Evolutionary conservation across 2,797 vertebrate species (phyloP), one percentile per base, ranked within the genome.

Genomic region (Melanotaenia nigrans): DNA sequence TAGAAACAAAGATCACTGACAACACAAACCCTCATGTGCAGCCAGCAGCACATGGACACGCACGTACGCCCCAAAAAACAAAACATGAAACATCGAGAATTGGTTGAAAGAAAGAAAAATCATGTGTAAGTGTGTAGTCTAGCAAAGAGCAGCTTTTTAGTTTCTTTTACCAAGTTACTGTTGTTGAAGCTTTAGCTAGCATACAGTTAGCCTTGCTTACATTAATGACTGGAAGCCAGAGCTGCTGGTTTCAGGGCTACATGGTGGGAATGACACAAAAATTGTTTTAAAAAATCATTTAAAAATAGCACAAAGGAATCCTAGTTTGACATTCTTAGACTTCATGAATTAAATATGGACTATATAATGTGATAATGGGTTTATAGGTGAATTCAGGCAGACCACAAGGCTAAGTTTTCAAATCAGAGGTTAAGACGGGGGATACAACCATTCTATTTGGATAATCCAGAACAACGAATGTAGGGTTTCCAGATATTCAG

Each of bases 1-100:
- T 38, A 68, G 36, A 82, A 71, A 87, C 75, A 83, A 38, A 57
- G 53, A 75, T 75, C 61, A 74, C 47, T 25, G 30, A 24, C 12
- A 58, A 79, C 42, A 61, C 54, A 65, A 62, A 62, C 68, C 60
- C 13, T 3, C 66, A 53, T 45, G 59, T 11, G 65, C 30, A 65
- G 24, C 61, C 16, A 13, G 1, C 61, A 69, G 40, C 51, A 55
- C 54, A 45, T 40, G 1, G 6, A 66, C 56, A 59, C 24, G 28
- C 55, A 42, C 22, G 7, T 32, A 56, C 10, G 47, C 32, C 55
- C 3, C 9, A 1, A 14, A 18, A 55, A 4, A 49, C 49, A 58
- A 33, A 42, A 56, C 40, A 67, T 22, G 28, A 40, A 11, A 33
- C 49, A 14, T 42, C 18, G 7, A 56, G 36, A 22, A 13, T 55